phyloP scores from a whole-genome alignment of 2,888 invertebrate species.

The Catotricha subobsoleta region DNA sequence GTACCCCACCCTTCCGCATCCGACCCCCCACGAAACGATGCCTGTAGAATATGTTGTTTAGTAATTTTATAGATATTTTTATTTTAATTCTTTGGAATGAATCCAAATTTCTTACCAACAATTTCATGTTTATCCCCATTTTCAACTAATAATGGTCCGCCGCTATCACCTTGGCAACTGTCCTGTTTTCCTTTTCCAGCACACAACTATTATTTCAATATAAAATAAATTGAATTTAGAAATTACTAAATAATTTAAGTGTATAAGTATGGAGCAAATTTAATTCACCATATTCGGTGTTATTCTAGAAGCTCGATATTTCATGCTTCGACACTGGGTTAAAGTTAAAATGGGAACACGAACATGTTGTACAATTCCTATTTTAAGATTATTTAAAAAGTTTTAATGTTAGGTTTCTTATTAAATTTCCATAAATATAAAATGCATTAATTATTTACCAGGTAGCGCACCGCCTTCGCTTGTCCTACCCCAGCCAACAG shows the following conservation, averaged over 20 bases:
- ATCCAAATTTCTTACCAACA: conserved; percentile 38
- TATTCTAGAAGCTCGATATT: conserved; percentile 65
- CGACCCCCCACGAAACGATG: conserved; percentile 72
- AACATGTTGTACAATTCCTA: conserved; percentile 57
- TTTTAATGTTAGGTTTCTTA: background rate
- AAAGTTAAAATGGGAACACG: conserved; percentile 67
- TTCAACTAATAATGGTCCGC: conserved; percentile 61
- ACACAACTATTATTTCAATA: conserved; percentile 40
- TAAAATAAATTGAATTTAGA: background rate
- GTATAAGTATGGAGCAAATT: too few relatives aligned
- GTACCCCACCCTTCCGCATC: conserved; percentile 31
- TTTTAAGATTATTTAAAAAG: background rate
- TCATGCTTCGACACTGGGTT: conserved; percentile 61
- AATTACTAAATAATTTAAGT: too few relatives aligned
- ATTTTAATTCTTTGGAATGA: too few relatives aligned
- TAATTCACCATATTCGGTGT: conserved; percentile 52
- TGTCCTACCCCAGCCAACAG: conserved; percentile 67
- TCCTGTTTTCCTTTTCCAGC: conserved; percentile 66
- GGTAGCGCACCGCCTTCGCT: conserved; percentile 67
- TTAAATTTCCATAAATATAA: too few relatives aligned
- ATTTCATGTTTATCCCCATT: conserved; percentile 62
- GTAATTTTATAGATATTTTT: background rate
- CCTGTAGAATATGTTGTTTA: conserved; percentile 29
- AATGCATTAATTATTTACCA: conserved; percentile 18
- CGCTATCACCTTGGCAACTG: conserved; percentile 78